Evolutionary conservation across 2,797 vertebrate genomes (phyloP).

Genomic region (Lacerta bilineata): DNA sequence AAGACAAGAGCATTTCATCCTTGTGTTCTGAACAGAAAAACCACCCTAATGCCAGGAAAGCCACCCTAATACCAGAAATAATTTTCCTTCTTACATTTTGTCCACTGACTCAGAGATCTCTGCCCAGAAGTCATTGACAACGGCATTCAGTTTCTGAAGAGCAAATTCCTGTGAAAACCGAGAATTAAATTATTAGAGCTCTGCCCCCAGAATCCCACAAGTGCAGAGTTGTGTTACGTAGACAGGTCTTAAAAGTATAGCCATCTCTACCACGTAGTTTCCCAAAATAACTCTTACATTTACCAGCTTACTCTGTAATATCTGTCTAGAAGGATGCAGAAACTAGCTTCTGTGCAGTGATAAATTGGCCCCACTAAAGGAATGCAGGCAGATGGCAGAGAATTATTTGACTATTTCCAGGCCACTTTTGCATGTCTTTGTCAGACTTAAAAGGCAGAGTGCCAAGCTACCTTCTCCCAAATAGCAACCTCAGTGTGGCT

Average conservation of each 20-base stretch:
- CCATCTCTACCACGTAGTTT: neutral
- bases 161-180: slow-evolving; percentile 92
- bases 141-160: slow-evolving; percentile 94
- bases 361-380: neutral
- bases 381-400: neutral
- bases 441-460: neutral
- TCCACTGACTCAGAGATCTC: slow-evolving; percentile 99
- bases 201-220: neutral
- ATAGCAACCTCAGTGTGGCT: neutral
- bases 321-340: neutral
- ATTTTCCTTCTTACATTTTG: slow-evolving; percentile 92
- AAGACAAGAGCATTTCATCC: neutral
- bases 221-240: neutral
- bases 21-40: neutral
- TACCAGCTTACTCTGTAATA: neutral
- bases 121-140: slow-evolving; percentile 99
- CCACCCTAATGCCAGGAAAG: neutral
- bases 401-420: neutral
- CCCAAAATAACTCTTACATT: no score
- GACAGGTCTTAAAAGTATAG: neutral
- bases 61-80: slow-evolving; percentile 28
- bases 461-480: neutral
- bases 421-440: neutral
- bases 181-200: slow-evolving; percentile 46
- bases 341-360: neutral